Evolutionary conservation across 2,888 invertebrate genomes (phyloP), one percentile per base, ranked within the genome.

Genomic region (Altica lythri): DNA sequence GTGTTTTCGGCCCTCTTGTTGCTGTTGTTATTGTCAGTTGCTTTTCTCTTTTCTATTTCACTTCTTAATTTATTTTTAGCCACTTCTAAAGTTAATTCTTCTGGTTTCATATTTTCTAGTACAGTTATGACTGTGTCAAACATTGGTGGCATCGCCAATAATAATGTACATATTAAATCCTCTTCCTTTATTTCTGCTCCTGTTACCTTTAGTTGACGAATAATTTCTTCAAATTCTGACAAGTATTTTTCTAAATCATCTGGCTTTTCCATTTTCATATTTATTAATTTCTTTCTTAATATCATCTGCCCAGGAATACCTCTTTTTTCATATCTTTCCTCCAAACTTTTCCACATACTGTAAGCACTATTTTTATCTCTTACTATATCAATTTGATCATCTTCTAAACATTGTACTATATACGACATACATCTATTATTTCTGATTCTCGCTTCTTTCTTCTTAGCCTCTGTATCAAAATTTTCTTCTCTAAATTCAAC

Each of bases 101-200:
- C 38, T n/a, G n/a, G n/a, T 16, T 46, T 27, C 37, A 46, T 25
- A 51, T 57, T 60, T 51, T 58, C 56, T 4, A 59, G 44, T 13
- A 59, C 34, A 1, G 53, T 54, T n/a, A 51, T 49, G 10, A 58
- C 46, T 8, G 57, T 60, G n/a, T 60, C 53, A 47, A 52, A 61
- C 13, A 57, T 52, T 30, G 58, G 55, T 30, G 58, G 61, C 27
- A 59, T 29, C 4, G 30, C 35, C 29, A 56, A 18, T 22, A 59
- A 38, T 13, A 61, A 13, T 14, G 55, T 59, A 16, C 49, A 56
- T 3, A 55, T 45, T 16, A 54, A 6, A 22, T 55, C 53, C 18
- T 57, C 29, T 13, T 61, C 56, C 14, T 44, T 13, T 38, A 60
- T 19, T 42, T 52, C 38, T 12, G 43, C 32, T 18, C 55, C 56